phyloP scores from a whole-genome alignment of 2,797 vertebrate genomes.

The Benthosema pterotum region DNA sequence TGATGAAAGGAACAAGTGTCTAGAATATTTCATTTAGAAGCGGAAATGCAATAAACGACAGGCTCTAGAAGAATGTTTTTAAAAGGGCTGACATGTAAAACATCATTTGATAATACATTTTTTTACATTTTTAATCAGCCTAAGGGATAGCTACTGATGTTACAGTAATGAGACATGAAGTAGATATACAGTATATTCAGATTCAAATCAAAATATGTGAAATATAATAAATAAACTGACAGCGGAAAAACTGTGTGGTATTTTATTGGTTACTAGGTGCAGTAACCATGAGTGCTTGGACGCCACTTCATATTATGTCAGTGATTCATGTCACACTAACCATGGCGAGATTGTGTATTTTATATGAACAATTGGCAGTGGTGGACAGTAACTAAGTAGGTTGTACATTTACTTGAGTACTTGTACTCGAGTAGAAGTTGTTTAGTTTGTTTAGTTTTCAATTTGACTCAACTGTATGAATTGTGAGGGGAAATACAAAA shows the following conservation, averaged over 20 bases:
- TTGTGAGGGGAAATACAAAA: too few relatives aligned
- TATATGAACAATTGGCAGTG: too few relatives aligned
- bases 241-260: background rate
- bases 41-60: background rate
- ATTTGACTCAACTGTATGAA: too few relatives aligned
- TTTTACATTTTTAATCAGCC: slow-evolving; percentile 15
- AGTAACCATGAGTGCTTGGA: background rate
- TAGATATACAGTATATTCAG: slow-evolving; percentile 30
- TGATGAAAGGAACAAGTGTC: slow-evolving; percentile 89
- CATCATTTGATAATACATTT: slow-evolving; percentile 14
- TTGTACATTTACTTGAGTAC: too few relatives aligned
- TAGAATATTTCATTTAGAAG: slow-evolving; percentile 93
- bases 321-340: too few relatives aligned
- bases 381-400: too few relatives aligned
- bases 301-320: too few relatives aligned
- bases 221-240: slow-evolving; percentile 9
- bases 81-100: slow-evolving; percentile 7
- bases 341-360: too few relatives aligned
- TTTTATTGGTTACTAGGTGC: background rate
- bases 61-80: background rate
- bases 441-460: too few relatives aligned
- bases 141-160: background rate
- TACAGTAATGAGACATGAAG: background rate
- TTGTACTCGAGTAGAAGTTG: too few relatives aligned
- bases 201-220: slow-evolving; percentile 60